Evolutionary conservation across 2,113 vertebrate genomes (phyloP).

Genomic region (Oceanites oceanicus): DNA sequence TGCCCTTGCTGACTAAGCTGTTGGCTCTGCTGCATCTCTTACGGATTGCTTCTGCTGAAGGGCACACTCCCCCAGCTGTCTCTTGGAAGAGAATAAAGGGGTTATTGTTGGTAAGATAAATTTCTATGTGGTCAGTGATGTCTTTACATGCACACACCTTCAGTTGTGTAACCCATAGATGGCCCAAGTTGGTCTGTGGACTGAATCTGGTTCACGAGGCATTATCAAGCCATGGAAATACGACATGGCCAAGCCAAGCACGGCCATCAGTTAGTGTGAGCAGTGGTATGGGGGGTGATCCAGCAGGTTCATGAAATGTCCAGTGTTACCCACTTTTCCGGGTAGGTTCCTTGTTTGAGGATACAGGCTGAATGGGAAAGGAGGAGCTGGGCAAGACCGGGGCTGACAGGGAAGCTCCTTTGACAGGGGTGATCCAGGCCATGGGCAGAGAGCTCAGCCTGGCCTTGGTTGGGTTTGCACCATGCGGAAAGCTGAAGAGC

Average conservation of each 20-base stretch:
- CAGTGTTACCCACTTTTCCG: neutral
- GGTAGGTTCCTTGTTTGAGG: neutral
- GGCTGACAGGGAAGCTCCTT: neutral
- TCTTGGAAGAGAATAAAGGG: neutral
- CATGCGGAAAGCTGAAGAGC: neutral
- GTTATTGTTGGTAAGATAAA: neutral
- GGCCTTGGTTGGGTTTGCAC: neutral
- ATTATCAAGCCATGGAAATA: neutral
- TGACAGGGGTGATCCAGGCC: neutral
- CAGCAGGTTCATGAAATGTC: neutral
- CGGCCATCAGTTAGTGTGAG: accelerated
- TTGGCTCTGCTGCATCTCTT: neutral
- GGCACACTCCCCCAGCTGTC: neutral
- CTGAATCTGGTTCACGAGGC: neutral
- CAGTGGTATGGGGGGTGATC: neutral
- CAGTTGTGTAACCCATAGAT: neutral
- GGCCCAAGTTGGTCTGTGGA: neutral
- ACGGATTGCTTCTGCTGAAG: neutral
- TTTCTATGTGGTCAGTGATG: neutral
- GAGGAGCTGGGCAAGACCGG: neutral
- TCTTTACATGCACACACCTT: neutral
- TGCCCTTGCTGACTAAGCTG: neutral
- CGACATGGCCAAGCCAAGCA: neutral
- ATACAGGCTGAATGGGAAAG: neutral
- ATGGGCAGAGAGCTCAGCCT: neutral